Conservation (phyloP, 2,797 vertebrate species). For the Steatocranus sp. region DNA sequence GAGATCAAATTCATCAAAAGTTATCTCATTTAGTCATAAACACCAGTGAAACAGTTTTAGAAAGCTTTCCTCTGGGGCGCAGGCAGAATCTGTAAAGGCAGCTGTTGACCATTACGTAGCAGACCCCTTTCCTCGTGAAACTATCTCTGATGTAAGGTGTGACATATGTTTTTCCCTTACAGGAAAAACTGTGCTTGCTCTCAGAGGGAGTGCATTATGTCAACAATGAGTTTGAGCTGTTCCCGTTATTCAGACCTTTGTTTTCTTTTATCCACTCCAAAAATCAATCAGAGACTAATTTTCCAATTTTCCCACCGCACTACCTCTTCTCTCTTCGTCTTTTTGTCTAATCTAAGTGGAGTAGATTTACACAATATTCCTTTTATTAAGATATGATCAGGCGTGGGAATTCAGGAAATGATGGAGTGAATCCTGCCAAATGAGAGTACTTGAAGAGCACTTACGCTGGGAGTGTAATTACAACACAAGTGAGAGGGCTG, state of each 20-base stretch:
- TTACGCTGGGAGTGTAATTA: slow-evolving; percentile 59
- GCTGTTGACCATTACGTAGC: slow-evolving; percentile 76
- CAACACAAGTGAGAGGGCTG: slow-evolving; percentile 52
- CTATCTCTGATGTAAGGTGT: slow-evolving; percentile 78
- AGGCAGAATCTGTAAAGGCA: slow-evolving; percentile 51
- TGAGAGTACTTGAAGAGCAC: slow-evolving; percentile 64
- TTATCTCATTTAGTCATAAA: slow-evolving; percentile 26
- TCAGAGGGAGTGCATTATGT: slow-evolving; percentile 67
- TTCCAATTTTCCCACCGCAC: neutral
- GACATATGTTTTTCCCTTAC: slow-evolving; percentile 74
- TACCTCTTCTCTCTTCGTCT: neutral
- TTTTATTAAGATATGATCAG: slow-evolving; percentile 13
- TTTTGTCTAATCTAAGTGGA: slow-evolving; percentile 34
- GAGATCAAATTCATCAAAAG: neutral
- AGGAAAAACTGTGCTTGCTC: slow-evolving; percentile 53
- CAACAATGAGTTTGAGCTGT: slow-evolving; percentile 48
- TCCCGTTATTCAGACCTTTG: slow-evolving; percentile 50
- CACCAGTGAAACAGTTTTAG: slow-evolving; percentile 2
- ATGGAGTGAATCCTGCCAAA: slow-evolving; percentile 34
- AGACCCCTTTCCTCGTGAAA: slow-evolving; percentile 60
- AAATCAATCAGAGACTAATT: slow-evolving; percentile 16
- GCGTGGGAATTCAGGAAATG: slow-evolving; percentile 34
- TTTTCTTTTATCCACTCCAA: slow-evolving; percentile 11
- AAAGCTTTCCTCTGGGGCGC: slow-evolving; percentile 27
- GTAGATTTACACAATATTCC: slow-evolving; percentile 35